Conservation (phyloP, 2,888 invertebrate species). For the Tetrapedia diversipes region DNA sequence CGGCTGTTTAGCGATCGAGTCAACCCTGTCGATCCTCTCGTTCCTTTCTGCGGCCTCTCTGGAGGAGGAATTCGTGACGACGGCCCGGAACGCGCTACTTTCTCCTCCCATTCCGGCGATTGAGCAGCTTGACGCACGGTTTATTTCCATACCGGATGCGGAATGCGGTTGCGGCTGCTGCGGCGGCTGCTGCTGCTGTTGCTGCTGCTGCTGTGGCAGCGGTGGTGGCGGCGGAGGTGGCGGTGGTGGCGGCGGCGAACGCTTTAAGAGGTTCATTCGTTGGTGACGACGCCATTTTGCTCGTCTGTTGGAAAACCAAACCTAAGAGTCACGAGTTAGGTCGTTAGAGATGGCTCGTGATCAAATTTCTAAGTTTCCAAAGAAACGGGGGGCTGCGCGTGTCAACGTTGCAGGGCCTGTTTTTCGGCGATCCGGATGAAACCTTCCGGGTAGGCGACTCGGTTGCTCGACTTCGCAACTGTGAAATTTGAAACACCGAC, state of each 20-base stretch:
- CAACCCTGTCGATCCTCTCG: slow-evolving; percentile 65
- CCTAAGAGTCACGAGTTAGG: slow-evolving; percentile 93
- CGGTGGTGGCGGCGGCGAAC: slow-evolving; percentile 86
- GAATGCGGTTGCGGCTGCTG: slow-evolving; percentile 78
- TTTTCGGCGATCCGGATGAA: not conserved
- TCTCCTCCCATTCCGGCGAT: slow-evolving; percentile 92
- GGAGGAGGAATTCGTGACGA: slow-evolving; percentile 85
- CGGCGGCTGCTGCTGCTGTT: slow-evolving; percentile 65
- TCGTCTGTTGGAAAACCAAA: slow-evolving; percentile 99
- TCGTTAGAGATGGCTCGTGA: slow-evolving; percentile 84
- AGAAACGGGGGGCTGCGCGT: slow-evolving; percentile 35
- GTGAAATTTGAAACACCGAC: not conserved
- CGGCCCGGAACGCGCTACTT: slow-evolving; percentile 93
- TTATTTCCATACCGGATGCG: slow-evolving; percentile 77
- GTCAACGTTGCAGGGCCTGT: slow-evolving; percentile 47
- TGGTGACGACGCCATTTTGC: slow-evolving; percentile 99
- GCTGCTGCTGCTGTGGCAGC: slow-evolving; percentile 76
- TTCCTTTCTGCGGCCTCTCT: slow-evolving; percentile 55
- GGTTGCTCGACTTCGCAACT: not conserved
- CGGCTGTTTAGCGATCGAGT: slow-evolving; percentile 56
- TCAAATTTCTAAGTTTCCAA: slow-evolving; percentile 46
- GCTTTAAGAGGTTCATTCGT: slow-evolving; percentile 96
- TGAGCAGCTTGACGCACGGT: slow-evolving; percentile 76
- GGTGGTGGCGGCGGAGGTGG: slow-evolving; percentile 83
- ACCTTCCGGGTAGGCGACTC: not conserved